Conservation (phyloP, 2,797 vertebrate genomes). For the Orientallactaga sibirica region DNA sequence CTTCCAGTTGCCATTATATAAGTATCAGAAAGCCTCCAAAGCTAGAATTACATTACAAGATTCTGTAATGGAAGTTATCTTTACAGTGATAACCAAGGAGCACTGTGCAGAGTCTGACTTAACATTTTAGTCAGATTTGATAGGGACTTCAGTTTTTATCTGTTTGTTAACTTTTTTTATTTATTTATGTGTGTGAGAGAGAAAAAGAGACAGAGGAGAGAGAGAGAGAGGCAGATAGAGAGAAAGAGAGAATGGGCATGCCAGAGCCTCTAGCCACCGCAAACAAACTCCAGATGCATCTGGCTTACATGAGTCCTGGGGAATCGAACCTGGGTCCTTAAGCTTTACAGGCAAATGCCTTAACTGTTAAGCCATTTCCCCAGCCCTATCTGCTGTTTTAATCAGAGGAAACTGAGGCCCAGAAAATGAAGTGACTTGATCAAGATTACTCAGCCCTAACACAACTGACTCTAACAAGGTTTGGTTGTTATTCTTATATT, state of each 20-base stretch:
- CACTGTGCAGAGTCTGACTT: not conserved
- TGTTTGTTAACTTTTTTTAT: not conserved
- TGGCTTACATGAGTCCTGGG: no score
- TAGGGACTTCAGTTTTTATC: not conserved
- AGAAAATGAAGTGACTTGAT: not conserved
- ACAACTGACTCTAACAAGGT: not conserved
- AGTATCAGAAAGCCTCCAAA: not conserved
- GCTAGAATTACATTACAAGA: not conserved
- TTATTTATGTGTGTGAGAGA: no score
- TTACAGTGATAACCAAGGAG: not conserved
- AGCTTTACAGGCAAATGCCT: no score
- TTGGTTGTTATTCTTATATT: not conserved
- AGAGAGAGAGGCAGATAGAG: no score
- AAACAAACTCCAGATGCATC: no score
- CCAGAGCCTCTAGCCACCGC: no score
- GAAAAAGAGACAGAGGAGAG: no score
- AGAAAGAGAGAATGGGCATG: no score
- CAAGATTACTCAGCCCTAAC: not conserved
- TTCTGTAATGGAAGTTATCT: not conserved
- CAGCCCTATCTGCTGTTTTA: not conserved
- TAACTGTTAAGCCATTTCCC: no score
- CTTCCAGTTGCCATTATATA: not conserved
- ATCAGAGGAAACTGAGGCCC: not conserved
- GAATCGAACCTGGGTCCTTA: no score
- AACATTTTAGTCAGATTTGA: not conserved